Evolutionary conservation across 2,797 vertebrate genomes (phyloP).

Genomic region (Takifugu ocellatus): DNA sequence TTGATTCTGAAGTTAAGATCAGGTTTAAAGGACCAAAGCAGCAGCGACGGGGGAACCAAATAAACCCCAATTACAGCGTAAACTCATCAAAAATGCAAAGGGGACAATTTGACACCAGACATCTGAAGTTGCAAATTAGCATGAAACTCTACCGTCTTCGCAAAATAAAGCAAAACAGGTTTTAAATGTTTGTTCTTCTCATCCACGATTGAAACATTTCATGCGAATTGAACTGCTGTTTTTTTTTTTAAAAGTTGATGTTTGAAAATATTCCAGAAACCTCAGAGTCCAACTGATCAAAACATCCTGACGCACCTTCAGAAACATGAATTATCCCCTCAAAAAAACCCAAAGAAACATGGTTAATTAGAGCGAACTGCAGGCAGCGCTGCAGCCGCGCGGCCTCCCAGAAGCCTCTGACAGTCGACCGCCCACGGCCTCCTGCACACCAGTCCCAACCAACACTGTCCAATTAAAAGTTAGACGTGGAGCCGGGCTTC

Average conservation of each 20-base stretch:
- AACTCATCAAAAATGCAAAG: no score
- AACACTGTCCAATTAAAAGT: constrained; percentile 49
- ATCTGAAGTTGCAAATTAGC: no score
- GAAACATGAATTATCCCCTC: constrained; percentile 23
- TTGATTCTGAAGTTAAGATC: background rate
- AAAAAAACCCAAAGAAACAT: constrained; percentile 18
- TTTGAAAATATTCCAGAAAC: constrained; percentile 2
- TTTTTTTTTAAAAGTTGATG: background rate
- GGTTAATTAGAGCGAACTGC: constrained; percentile 36
- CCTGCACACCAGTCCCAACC: background rate
- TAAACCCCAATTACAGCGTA: no score
- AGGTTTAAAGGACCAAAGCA: background rate
- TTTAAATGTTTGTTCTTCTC: background rate
- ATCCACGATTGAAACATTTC: background rate
- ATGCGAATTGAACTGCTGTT: background rate
- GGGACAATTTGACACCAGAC: no score
- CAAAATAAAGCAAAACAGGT: no score
- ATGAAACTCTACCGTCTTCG: no score
- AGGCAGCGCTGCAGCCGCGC: constrained; percentile 34
- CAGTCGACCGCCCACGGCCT: constrained; percentile 28
- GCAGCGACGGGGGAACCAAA: no score
- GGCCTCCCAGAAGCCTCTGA: constrained; percentile 29
- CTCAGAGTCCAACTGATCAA: constrained; percentile 25
- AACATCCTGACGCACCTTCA: constrained; percentile 14
- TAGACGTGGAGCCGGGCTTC: constrained; percentile 22